Base-by-base conservation (phyloP, 1,140 invertebrate genomes). In the Cydia splendana region DNA sequence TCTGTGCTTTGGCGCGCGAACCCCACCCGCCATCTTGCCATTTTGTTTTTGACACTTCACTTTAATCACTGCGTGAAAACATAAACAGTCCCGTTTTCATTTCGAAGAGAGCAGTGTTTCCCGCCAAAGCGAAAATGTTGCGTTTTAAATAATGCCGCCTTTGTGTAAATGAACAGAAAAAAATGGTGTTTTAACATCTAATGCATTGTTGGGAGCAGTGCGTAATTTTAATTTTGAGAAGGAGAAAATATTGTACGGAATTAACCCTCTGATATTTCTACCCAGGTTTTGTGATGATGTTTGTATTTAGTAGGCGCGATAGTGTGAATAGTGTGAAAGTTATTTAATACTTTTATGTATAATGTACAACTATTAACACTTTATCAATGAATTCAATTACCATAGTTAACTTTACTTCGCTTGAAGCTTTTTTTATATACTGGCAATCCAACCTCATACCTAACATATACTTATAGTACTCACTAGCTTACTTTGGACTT, bases 31-130 rank as follows among this genome's bases (percentile, higher is more conserved):
- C 82, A 81, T 82, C 79, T 80, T 85, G 77, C 84, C 84, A 90
- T 93, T 91, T 93, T 91, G 89, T 91, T 91, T 91, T 91, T 91
- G 89, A 91, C 90, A 93, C 90, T 91, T 90, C 91, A 89, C 88
- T 91, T 91, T 91, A 91, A 91, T 91, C 89, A 91, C 90, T 86
- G 88, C 87, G 86, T 87, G 87, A 88, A 91, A 93, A 93, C 87
- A 89, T 89, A 91, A 88, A 91, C 89, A 91, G 85, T 86, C 83
- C 83, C 81, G 84, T 89, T 91, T 84, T 91, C 88, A 91, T 93
- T 88, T 87, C 85, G 85, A 91, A 90, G 88, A 91, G 90, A 93
- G 89, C 89, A 89, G 77, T 81, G 82, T 87, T 86, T 81, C 79
- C 79, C 81, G 85, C 82, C n/a, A 75, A 75, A 75, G 80, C 80